Evolutionary conservation across 2,797 vertebrate species (phyloP), one percentile per base, ranked within the genome.

Genomic region (Iguana delicatissima): DNA sequence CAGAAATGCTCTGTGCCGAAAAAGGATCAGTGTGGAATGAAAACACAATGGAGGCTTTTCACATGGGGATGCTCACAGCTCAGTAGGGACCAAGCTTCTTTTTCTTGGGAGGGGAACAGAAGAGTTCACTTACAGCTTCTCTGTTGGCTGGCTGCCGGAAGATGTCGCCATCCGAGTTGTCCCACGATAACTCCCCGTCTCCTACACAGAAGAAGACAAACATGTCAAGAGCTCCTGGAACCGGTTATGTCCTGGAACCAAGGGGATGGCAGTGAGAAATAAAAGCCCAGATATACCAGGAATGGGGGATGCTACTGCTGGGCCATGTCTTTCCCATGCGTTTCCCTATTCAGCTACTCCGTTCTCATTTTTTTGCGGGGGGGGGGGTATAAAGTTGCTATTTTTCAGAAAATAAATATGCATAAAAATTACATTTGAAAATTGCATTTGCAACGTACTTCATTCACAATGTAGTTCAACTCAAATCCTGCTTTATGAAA

Each of bases 101-200:
- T 3, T 16, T 85, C 42, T 91, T 92, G 87, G 20, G 80, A 81
- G 8, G 16, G 46, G 20, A 72, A 14, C 87, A 64, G 88, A 55
- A 91, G n/a, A 93, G 80, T 69, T 69, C 26, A 98, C 98, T 97
- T 97, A 98, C 98, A 0, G 97, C 98, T 97, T 98, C 98, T 93
- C 98, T 98, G 95, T 98, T 98, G 94, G 97, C 97, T 72, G 98
- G 97, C 29, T 98, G 98, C 72, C 96, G 95, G 93, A 97, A 97
- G 93, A 97, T 97, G 82, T 98, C 97, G 74, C 96, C 96, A 0
- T 98, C 98, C 5, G 97, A 94, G 88, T 97, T 97, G 90, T 98
- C 98, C 97, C 97, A 98, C 0, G 97, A 97, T 67, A 97, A 89
- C 85, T 98, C 97, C 92, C 97, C 97, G 92, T 98, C 98, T 84